Conservation (phyloP, 2,113 vertebrate genomes). For the Coregonus clupeaformis region DNA sequence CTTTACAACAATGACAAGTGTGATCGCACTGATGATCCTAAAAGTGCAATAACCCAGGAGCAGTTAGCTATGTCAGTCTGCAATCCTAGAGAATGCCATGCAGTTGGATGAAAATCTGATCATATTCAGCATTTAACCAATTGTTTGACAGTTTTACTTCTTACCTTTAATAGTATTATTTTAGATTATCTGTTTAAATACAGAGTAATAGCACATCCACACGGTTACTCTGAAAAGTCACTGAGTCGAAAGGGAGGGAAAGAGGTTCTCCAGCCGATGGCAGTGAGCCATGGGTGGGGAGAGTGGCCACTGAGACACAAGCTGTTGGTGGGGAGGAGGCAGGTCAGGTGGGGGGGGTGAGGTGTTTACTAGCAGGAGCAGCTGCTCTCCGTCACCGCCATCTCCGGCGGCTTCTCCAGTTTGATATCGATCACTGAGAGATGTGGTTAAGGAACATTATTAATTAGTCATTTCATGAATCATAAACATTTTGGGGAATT, state of each 20-base stretch:
- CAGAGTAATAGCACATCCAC: conserved; percentile 81
- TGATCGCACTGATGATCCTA: conserved; percentile 64
- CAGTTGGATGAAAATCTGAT: conserved; percentile 78
- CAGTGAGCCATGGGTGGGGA: conserved; percentile 59
- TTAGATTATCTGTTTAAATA: conserved; percentile 46
- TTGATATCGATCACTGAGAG: conserved; percentile 88
- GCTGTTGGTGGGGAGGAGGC: conserved; percentile 67
- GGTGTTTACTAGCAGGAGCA: conserved; percentile 83
- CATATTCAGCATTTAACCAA: conserved; percentile 61
- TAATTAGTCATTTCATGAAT: background rate
- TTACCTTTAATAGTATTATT: conserved; percentile 29
- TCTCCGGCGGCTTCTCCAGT: conserved; percentile 85
- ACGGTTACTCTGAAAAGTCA: conserved; percentile 79
- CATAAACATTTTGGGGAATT: background rate
- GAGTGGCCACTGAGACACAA: conserved; percentile 74
- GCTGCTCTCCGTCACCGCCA: conserved; percentile 86
- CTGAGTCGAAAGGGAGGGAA: conserved; percentile 68
- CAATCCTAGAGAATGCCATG: conserved; percentile 84
- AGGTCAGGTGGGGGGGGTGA: conserved; percentile 46
- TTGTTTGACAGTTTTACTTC: conserved; percentile 19
- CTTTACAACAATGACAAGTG: conserved; percentile 65
- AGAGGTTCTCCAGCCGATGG: conserved; percentile 69
- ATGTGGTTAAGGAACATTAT: conserved; percentile 70
- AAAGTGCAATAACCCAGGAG: conserved; percentile 18
- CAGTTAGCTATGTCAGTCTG: conserved; percentile 77